Conservation (phyloP, 2,113 vertebrate species). For the Chitala chitala region DNA sequence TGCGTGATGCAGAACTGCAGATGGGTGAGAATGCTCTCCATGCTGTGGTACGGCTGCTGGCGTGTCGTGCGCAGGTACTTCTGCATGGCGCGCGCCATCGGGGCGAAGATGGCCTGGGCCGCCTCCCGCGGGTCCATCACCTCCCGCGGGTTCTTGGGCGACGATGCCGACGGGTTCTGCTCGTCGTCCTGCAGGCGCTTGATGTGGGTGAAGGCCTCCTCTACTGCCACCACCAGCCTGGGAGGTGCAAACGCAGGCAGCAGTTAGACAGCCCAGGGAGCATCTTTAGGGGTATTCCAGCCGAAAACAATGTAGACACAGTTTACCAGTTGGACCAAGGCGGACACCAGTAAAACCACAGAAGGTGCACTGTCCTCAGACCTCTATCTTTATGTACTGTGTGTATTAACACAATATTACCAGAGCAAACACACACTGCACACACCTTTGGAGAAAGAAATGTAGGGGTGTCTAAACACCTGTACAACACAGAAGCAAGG, state of each 20-base stretch:
- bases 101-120: conserved; percentile 91
- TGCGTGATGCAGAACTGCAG: conserved; percentile 97
- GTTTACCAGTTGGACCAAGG: no score
- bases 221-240: conserved; percentile 90
- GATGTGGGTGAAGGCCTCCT: conserved; percentile 96
- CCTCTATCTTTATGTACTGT: no score
- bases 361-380: no score
- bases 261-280: neutral
- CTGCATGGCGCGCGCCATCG: conserved; percentile 97
- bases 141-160: conserved; percentile 78
- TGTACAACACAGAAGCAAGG: neutral
- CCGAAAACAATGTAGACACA: no score
- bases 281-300: no score
- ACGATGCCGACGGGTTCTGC: conserved; percentile 52
- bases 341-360: no score
- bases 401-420: no score
- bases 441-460: neutral
- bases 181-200: conserved; percentile 91
- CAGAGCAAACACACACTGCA: no score
- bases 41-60: conserved; percentile 94
- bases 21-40: conserved; percentile 97
- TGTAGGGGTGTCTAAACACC: neutral
- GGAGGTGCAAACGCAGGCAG: neutral
- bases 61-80: conserved; percentile 90
- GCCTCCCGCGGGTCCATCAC: conserved; percentile 94